A percentile compares a stretch with the other conserved stretches of the same genome.
Conservation (phyloP, 2,888 invertebrate species). For the Scotopteryx bipunctaria region DNA sequence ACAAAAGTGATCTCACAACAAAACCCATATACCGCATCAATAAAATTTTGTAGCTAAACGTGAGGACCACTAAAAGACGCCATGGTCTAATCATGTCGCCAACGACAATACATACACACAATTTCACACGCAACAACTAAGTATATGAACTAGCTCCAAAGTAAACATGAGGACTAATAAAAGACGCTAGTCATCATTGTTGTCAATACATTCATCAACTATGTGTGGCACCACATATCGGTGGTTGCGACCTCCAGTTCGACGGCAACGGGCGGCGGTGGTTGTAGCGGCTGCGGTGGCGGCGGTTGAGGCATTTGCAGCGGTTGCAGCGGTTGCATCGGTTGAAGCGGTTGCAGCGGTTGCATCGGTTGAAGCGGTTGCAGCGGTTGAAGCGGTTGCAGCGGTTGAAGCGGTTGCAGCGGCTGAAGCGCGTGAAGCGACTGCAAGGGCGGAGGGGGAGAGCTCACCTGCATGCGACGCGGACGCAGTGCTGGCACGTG, state of each 20-base stretch:
- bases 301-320: conserved; percentile 10
- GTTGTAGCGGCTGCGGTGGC: conserved; percentile 7
- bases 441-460: conserved; percentile 45
- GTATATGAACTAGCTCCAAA: too few species aligned
- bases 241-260: conserved; percentile 76
- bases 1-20: not conserved
- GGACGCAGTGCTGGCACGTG: conserved; percentile 44
- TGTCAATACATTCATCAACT: not conserved
- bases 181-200: too few species aligned
- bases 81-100: too few species aligned
- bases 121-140: too few species aligned
- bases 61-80: too few species aligned
- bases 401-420: conserved; percentile 51
- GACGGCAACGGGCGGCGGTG: conserved; percentile 63
- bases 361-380: conserved; percentile 61
- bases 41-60: too few species aligned
- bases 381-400: conserved; percentile 52
- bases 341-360: conserved; percentile 55
- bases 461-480: conserved; percentile 57
- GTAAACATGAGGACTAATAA: too few species aligned
- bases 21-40: not conserved
- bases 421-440: conserved; percentile 56
- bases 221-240: conserved; percentile 62
- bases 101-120: too few species aligned
- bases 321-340: conserved; percentile 45